Percentiles rank a stretch among this genome's conserved stretches.
These are phyloP conservation scores for Stegodyphus dumicola DNA, from an alignment of 1,140 invertebrate genomes.

Conservation along the genomic window DNA sequence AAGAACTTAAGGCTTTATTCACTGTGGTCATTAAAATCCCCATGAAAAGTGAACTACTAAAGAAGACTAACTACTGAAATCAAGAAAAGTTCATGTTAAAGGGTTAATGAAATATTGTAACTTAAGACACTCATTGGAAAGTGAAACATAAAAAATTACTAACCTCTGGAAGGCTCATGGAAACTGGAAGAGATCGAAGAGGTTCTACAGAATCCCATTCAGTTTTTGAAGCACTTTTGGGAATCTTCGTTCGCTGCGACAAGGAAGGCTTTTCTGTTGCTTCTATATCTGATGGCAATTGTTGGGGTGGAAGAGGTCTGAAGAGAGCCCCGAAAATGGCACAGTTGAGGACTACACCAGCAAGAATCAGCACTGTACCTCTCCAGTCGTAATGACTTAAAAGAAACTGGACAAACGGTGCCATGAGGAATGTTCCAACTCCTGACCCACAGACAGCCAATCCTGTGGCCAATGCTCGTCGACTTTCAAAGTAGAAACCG, in stretches of 20 bases:
- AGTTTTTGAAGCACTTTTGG: background rate
- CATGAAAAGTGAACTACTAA: too few relatives aligned
- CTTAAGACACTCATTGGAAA: too few relatives aligned
- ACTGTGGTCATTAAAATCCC: too few relatives aligned
- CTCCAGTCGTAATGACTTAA: slow-evolving; percentile 71
- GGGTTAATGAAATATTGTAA: too few relatives aligned
- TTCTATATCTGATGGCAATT: background rate
- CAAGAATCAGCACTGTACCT: slow-evolving; percentile 80
- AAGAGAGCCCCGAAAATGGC: slow-evolving; percentile 87
- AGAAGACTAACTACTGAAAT: too few relatives aligned
- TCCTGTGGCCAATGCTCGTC: slow-evolving; percentile 88
- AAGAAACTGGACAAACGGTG: slow-evolving; percentile 78
- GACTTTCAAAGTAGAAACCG: slow-evolving; percentile 92
- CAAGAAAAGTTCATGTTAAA: too few relatives aligned
- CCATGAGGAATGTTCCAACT: slow-evolving; percentile 85
- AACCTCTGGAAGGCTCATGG: slow-evolving; percentile 40
- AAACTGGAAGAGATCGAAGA: background rate
- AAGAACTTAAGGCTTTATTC: too few relatives aligned
- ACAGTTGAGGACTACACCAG: slow-evolving; percentile 84
- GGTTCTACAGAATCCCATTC: slow-evolving; percentile 76
- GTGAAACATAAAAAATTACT: background rate
- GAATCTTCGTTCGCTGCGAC: slow-evolving; percentile 45
- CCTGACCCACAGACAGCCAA: slow-evolving; percentile 96
- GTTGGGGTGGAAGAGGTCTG: slow-evolving; percentile 69
- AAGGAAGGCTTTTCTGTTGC: slow-evolving; percentile 18